These are phyloP conservation scores for Lochmaea crataegi DNA, from an alignment of 2,888 invertebrate species.

Conservation along the genomic window DNA sequence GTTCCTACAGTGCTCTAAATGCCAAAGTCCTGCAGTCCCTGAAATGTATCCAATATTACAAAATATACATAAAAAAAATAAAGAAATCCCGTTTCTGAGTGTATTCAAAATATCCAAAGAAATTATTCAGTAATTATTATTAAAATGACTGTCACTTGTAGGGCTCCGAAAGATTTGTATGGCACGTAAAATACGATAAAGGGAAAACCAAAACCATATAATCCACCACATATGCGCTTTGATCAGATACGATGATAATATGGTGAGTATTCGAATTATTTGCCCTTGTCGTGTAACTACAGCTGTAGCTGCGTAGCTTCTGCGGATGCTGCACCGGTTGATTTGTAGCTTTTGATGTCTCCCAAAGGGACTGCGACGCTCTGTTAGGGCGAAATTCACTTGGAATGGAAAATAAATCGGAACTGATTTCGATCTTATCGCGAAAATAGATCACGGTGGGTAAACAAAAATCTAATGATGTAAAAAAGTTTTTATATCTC, in stretches of 20 bases:
- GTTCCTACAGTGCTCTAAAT: too few species aligned
- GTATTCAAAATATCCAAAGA: background rate
- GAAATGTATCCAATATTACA: too few species aligned
- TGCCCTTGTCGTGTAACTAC: conserved; percentile 32
- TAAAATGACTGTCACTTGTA: conserved; percentile 5
- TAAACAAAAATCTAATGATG: conserved; percentile 8
- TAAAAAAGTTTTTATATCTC: background rate
- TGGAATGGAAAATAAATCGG: conserved; percentile 54
- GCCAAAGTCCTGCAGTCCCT: too few species aligned
- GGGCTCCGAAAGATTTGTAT: background rate
- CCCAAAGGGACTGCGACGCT: conserved; percentile 48
- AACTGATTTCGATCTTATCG: conserved; percentile 38
- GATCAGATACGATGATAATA: conserved; percentile 58
- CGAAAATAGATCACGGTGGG: conserved; percentile 39
- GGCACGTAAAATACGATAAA: background rate
- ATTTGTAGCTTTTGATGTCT: conserved; percentile 52
- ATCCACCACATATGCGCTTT: conserved; percentile 60
- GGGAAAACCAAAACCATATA: conserved; percentile 41
- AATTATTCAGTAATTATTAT: conserved; percentile 4
- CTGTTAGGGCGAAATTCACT: conserved; percentile 49
- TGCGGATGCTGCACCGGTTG: conserved; percentile 48
- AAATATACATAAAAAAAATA: too few species aligned
- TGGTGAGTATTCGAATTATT: conserved; percentile 55
- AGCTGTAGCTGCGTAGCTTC: conserved; percentile 23
- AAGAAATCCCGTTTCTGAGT: background rate